phyloP scores from a whole-genome alignment of 2,888 invertebrate species.

The Hirtodrosophila alboralis region DNA sequence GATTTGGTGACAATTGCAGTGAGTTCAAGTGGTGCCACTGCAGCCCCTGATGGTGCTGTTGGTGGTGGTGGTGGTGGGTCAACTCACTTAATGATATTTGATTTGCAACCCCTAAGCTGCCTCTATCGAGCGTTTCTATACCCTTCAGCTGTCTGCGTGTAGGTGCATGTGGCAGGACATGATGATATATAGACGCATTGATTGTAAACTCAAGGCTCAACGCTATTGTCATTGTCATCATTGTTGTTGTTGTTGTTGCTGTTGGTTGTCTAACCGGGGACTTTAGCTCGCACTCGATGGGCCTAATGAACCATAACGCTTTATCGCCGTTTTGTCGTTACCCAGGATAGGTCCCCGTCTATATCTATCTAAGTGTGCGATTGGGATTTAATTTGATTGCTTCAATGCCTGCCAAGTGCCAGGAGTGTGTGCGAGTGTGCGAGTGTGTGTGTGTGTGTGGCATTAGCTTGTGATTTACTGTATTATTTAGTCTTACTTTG shows the following conservation, averaged over 20 bases:
- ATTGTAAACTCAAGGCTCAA: constrained; percentile 57
- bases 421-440: constrained; percentile 26
- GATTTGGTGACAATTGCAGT: constrained; percentile 68
- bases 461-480: constrained; percentile 78
- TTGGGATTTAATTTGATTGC: constrained; percentile 81
- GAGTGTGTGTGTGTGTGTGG: constrained; percentile 42
- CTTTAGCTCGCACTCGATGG: constrained; percentile 55
- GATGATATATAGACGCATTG: constrained; percentile 60
- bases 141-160: constrained; percentile 27
- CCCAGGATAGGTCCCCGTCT: constrained; percentile 42
- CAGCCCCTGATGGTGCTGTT: constrained; percentile 10
- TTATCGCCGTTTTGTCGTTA: constrained; percentile 72
- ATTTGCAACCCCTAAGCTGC: constrained; percentile 60
- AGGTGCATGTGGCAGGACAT: constrained; percentile 45
- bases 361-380: constrained; percentile 71
- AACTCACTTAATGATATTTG: constrained; percentile 68
- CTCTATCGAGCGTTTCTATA: constrained; percentile 1
- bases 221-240: constrained; percentile 40
- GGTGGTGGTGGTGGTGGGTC: constrained; percentile 21
- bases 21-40: constrained; percentile 57
- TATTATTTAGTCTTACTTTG: constrained; percentile 79
- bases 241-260: constrained; percentile 2
- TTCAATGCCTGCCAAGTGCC: constrained; percentile 64
- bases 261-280: not conserved
- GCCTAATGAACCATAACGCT: constrained; percentile 80